Evolutionary conservation across 92 coral and sea anemone species (phyloP).

Genomic region (Paramuricea clavata): DNA sequence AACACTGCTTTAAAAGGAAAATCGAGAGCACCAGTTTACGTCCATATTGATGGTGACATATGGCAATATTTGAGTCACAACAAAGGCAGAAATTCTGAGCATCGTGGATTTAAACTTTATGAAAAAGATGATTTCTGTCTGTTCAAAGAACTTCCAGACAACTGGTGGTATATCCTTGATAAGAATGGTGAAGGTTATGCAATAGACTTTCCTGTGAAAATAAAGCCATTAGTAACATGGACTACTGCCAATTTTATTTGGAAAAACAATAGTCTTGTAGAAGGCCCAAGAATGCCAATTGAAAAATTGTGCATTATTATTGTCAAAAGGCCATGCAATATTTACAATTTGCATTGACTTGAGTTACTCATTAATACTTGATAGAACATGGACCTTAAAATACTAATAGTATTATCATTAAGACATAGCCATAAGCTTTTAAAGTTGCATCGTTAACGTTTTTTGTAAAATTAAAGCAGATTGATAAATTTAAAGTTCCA

Average conservation of each 20-base stretch:
- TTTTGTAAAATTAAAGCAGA: too few relatives aligned
- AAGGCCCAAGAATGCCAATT: constrained; percentile 9
- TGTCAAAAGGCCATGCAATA: background rate
- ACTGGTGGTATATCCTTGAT: constrained; percentile 28
- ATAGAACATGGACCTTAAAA: too few relatives aligned
- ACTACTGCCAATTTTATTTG: background rate
- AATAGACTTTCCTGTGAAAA: constrained; percentile 19
- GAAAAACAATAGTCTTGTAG: too few relatives aligned
- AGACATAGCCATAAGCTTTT: too few relatives aligned
- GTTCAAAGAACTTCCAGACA: background rate
- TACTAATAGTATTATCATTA: too few relatives aligned
- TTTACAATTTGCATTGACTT: constrained; percentile 17
- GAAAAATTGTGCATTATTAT: constrained; percentile 3
- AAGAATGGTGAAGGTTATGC: constrained; percentile 11
- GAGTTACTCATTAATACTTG: too few relatives aligned
- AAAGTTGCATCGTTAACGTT: too few relatives aligned
- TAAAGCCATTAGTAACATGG: constrained; percentile 18
- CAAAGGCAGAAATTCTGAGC: background rate
- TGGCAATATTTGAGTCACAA: background rate
- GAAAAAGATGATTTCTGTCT: constrained; percentile 1
- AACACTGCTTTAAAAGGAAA: background rate
- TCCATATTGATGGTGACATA: background rate
- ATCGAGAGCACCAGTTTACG: background rate
- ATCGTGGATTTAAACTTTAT: background rate
- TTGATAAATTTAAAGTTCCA: background rate